These are phyloP conservation scores for Aricia agestis DNA, from an alignment of 1,140 invertebrate species.

Conservation along the genomic window DNA sequence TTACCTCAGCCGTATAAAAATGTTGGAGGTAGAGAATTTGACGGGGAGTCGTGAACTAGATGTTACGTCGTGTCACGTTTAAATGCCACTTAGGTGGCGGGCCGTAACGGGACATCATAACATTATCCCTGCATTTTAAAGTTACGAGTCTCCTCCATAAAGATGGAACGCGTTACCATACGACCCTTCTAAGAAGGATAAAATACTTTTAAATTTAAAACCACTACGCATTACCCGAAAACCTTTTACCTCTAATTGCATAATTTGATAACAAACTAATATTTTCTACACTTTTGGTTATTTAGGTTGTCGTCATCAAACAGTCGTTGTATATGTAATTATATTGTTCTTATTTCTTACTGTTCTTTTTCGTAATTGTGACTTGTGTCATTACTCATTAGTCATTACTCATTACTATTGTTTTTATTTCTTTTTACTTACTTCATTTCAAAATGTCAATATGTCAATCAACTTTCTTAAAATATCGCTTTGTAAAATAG, in stretches of 20 bases:
- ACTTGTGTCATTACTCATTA: too few species aligned
- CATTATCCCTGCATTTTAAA: conserved; percentile 44
- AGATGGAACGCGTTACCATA: conserved; percentile 46
- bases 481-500: too few species aligned
- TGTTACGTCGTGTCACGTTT: conserved; percentile 39
- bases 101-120: conserved; percentile 56
- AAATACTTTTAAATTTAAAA: conserved; percentile 24
- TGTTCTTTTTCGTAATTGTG: too few species aligned
- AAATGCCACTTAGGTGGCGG: conserved; percentile 40
- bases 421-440: too few species aligned
- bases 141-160: conserved; percentile 41
- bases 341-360: too few species aligned
- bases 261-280: neutral
- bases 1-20: neutral
- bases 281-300: neutral
- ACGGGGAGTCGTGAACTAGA: conserved; percentile 32
- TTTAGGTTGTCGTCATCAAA: too few species aligned
- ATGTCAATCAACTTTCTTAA: too few species aligned
- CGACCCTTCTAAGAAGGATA: conserved; percentile 42
- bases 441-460: too few species aligned
- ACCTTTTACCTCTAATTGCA: too few species aligned
- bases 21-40: neutral
- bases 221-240: conserved; percentile 21
- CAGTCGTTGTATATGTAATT: too few species aligned
- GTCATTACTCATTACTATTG: too few species aligned